Conservation (phyloP, 2,113 vertebrate species). For the Mugil cephalus region DNA sequence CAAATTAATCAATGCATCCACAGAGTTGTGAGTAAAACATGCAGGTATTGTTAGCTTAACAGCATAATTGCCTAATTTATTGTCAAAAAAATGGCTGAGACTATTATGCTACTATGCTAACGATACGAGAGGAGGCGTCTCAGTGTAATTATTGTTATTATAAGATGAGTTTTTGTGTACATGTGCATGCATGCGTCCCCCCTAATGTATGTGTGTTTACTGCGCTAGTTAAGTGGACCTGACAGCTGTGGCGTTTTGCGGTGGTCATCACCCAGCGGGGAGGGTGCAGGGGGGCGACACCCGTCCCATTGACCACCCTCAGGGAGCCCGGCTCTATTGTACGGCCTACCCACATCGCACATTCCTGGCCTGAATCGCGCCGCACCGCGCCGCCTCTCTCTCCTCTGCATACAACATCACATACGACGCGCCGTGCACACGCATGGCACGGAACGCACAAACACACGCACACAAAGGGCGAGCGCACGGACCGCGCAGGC, state of each 20-base stretch:
- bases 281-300: constrained; percentile 75
- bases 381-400: constrained; percentile 41
- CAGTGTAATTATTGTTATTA: neutral
- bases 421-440: constrained; percentile 17
- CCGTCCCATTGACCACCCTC: constrained; percentile 73
- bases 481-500: constrained; percentile 20
- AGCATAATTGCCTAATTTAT: too few relatives aligned
- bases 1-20: too few relatives aligned
- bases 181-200: constrained; percentile 22
- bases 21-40: neutral
- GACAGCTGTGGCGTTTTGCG: constrained; percentile 75
- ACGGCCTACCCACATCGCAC: constrained; percentile 70
- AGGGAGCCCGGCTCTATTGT: constrained; percentile 80
- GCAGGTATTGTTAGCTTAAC: too few relatives aligned
- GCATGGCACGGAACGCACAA: neutral
- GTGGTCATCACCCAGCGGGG: constrained; percentile 78
- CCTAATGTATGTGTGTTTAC: constrained; percentile 44
- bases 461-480: constrained; percentile 40
- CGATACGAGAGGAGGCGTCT: too few relatives aligned
- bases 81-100: too few relatives aligned
- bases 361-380: constrained; percentile 76
- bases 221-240: constrained; percentile 67
- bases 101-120: too few relatives aligned
- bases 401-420: constrained; percentile 55
- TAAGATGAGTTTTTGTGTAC: neutral